phyloP scores from a whole-genome alignment of 2,113 vertebrate genomes.

The Microcebus lehilahytsara region DNA sequence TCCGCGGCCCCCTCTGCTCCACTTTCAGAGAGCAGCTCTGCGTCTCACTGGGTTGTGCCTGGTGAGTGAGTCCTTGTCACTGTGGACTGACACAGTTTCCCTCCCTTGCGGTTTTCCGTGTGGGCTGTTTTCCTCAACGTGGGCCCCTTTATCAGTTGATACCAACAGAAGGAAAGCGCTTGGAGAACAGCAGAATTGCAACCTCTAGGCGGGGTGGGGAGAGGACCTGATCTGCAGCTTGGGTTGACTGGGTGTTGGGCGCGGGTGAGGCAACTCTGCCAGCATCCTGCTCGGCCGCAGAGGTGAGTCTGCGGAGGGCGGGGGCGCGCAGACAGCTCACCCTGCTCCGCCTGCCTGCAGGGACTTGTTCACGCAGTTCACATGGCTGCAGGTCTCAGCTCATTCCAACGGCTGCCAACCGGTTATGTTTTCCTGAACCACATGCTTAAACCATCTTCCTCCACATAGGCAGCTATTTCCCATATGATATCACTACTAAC shows the following conservation, averaged over 20 bases:
- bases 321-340: neutral
- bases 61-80: neutral
- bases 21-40: neutral
- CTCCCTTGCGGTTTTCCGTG: neutral
- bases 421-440: neutral
- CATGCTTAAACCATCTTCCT: neutral
- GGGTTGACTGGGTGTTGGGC: neutral
- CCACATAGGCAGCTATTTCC: neutral
- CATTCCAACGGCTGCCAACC: neutral
- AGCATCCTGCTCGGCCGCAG: neutral
- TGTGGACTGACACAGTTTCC: too few relatives aligned
- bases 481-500: neutral
- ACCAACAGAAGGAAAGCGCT: neutral
- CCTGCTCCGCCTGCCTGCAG: constrained; percentile 3
- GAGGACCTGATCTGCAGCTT: neutral
- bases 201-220: neutral
- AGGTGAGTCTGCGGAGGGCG: neutral
- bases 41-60: neutral
- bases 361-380: constrained; percentile 42
- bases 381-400: neutral
- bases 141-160: neutral
- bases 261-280: constrained; percentile 2
- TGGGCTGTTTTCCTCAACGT: neutral
- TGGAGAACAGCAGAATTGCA: neutral
- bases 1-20: too few relatives aligned